Conservation (phyloP, 1,140 invertebrate genomes). For the Alviniconcha marisindica region DNA sequence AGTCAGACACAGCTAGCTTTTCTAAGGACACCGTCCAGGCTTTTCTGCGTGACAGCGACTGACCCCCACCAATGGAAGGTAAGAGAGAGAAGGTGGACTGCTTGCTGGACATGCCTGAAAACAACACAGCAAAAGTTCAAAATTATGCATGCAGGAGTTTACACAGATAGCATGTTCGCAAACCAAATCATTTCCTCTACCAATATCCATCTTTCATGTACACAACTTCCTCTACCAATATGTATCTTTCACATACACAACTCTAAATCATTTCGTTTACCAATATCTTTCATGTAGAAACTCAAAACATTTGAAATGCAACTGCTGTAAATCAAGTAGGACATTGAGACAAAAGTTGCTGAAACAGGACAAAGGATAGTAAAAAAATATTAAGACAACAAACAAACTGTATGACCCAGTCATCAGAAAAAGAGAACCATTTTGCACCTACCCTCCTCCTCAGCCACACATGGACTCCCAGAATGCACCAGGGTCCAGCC, state of each 20-base stretch:
- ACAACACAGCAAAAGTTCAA: too few relatives aligned
- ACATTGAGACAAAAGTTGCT: neutral
- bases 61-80: conserved; percentile 32
- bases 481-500: conserved; percentile 79
- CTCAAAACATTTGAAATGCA: neutral
- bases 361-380: too few relatives aligned
- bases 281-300: too few relatives aligned
- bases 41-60: conserved; percentile 39
- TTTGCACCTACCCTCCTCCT: conserved; percentile 31
- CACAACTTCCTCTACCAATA: too few relatives aligned
- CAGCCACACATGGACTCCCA: conserved; percentile 48
- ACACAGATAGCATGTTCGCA: too few relatives aligned
- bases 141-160: too few relatives aligned
- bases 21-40: conserved; percentile 61
- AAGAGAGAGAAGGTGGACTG: conserved; percentile 51
- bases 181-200: too few relatives aligned
- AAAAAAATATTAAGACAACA: too few relatives aligned
- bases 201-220: too few relatives aligned
- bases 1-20: conserved; percentile 58
- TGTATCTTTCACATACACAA: too few relatives aligned
- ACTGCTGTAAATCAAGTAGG: neutral
- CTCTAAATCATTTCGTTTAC: too few relatives aligned
- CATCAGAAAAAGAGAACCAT: conserved; percentile 20
- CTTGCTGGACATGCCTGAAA: conserved; percentile 5
- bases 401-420: too few relatives aligned